Evolutionary conservation across 2,113 vertebrate species (phyloP).

Genomic region (Ammodytes dubius): DNA sequence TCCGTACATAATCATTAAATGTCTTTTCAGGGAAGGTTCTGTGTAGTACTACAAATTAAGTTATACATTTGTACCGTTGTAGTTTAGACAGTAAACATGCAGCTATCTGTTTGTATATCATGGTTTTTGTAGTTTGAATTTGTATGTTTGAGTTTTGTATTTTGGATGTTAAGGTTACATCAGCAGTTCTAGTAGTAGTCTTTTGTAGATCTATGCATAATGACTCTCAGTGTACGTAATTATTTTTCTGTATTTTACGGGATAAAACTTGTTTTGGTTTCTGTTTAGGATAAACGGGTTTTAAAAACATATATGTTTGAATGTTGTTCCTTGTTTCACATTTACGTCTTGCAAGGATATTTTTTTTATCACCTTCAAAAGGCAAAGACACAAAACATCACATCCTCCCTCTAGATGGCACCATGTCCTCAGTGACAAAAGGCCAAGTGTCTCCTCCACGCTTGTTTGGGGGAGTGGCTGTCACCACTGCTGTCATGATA

Average conservation of each 20-base stretch:
- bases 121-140: slow-evolving; percentile 3
- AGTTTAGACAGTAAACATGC: slow-evolving; percentile 14
- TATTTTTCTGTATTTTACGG: slow-evolving; percentile 14
- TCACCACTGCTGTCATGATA: slow-evolving; percentile 1
- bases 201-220: not conserved
- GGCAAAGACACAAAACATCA: slow-evolving; percentile 18
- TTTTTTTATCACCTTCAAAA: not conserved
- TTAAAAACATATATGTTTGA: not conserved
- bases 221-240: not conserved
- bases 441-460: not conserved
- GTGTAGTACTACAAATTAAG: slow-evolving; percentile 1
- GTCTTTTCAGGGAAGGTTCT: not conserved
- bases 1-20: not conserved
- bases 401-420: slow-evolving; percentile 79
- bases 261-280: slow-evolving; percentile 7
- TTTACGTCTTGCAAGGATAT: not conserved
- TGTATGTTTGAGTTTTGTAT: slow-evolving; percentile 10
- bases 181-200: not conserved
- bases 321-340: not conserved
- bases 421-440: slow-evolving; percentile 69
- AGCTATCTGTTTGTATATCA: slow-evolving; percentile 11
- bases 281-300: slow-evolving; percentile 4
- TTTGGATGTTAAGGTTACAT: not conserved
- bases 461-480: not conserved
- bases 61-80: slow-evolving; percentile 1